Evolutionary conservation across 1,140 invertebrate species (phyloP), one percentile per base, ranked within the genome.

Genomic region (Micrasema minimum): DNA sequence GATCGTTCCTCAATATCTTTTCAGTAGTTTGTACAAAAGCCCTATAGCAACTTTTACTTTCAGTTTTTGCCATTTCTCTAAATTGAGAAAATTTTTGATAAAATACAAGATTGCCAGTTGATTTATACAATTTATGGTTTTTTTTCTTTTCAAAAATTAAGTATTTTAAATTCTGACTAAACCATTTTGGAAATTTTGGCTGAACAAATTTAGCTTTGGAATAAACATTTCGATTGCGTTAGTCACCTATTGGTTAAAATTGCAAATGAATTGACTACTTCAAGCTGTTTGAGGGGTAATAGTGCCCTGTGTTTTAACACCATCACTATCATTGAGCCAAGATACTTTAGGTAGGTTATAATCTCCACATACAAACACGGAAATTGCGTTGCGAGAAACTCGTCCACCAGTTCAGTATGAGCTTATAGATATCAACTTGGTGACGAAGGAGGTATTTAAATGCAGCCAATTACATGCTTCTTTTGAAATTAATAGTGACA

Each of bases 81-180:
- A 31, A 31, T 31, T 31, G 26, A 31, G 26, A 31, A 57, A 12
- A 41, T 14, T 43, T 55, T 20, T 57, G 12, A 14, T 26, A 16
- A 67, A 16, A 26, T 18, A 46, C 18, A 5, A 74, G 9, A 57
- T 71, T 45, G 46, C 68, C 41, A 73, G 10, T 20, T 14, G 23
- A 46, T 26, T 51, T 31, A 6, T 16, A 48, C 10, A 20, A 72
- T 22, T n/a, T 37, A 31, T n/a, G 20, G 10, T 20, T 20, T 48
- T n/a, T 18, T 48, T 20, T 26, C 22, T 14, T 55, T 35, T 55
- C 31, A 31, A 55, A 55, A 23, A 35, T 55, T 26, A 23, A 11
- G n/a, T 55, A 2, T 31, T 55, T 18, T 20, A 48, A 20, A 6
- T 48, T 4, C 3, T 7, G 14, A 11, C 45, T 48, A 20, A 48